Evolutionary conservation across 2,113 vertebrate genomes (phyloP).

Genomic region (Erythrolamprus reginae): DNA sequence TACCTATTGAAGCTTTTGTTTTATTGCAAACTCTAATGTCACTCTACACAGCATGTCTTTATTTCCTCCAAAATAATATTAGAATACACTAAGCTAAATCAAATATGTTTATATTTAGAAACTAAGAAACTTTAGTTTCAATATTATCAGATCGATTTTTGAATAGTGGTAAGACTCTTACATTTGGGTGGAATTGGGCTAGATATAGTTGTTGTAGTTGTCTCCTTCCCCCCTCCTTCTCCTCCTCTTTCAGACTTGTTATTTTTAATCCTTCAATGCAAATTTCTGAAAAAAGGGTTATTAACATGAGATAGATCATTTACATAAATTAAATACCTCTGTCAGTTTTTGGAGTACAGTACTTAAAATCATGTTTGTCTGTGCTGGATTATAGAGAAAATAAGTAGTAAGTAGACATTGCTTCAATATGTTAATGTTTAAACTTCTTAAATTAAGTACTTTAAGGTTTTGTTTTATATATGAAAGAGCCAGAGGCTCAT

Average conservation of each 20-base stretch:
- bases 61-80: constrained; percentile 40
- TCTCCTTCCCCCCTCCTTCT: background rate
- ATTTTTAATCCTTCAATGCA: background rate
- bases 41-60: constrained; percentile 45
- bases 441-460: background rate
- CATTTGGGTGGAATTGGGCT: background rate
- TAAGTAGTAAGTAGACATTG: background rate
- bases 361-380: background rate
- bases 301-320: background rate
- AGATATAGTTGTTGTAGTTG: too few species aligned
- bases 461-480: background rate
- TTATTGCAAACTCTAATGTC: constrained; percentile 39
- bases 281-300: background rate
- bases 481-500: constrained; percentile 2
- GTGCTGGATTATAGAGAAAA: background rate
- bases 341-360: background rate
- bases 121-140: constrained; percentile 30
- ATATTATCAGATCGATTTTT: background rate
- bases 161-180: background rate
- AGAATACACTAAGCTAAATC: constrained; percentile 39
- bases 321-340: background rate
- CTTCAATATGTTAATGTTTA: constrained; percentile 1
- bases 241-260: background rate
- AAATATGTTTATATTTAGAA: constrained; percentile 35
- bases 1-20: constrained; percentile 47